Evolutionary conservation across 2,797 vertebrate genomes (phyloP), one percentile per base, ranked within the genome.

Genomic region (Danio aesculapii): DNA sequence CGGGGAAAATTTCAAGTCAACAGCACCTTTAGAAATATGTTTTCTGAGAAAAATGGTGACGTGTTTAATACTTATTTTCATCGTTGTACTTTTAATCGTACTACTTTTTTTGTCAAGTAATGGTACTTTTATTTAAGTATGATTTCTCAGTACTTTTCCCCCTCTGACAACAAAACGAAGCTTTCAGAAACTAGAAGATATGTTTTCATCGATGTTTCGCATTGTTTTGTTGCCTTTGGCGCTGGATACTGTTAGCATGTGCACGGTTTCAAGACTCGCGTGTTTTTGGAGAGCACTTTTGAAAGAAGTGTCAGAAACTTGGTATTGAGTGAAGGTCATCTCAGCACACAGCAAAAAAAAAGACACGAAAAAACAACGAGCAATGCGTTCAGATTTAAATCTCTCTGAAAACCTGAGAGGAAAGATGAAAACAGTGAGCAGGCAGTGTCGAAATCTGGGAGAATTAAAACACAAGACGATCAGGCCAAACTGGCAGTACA

Each of bases 381-480:
- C 68, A 59, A 39, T 59, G 64, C 30, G 16, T 78, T 68, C 59
- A 90, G 90, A 86, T 88, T 85, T 89, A 81, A 87, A 85, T 77
- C 75, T 86, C 85, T 90, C 85, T 90, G 87, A 84, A 61, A 80
- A 64, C 49, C 41, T 71, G n/a, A 43, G 66, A 59, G 66, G 14
- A 39, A 66, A 49, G 52, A 50, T 47, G 21, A 64, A 72, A 21
- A 53, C 41, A 4, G 62, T 12, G 46, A 62, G 47, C 63, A 75
- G 46, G 52, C 72, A 59, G 12, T 62, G 50, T 21, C 62, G 39
- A 70, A 82, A 69, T 62, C 64, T 82, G 62, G 55, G 71, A 67
- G 61, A 73, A 59, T 68, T 74, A 49, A 52, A 75, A 52, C 30
- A 61, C 21, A 59, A 67, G 63, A 76, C 44, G 63, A 59, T 66